These are phyloP conservation scores for Nibea coibor DNA, from an alignment of 2,113 vertebrate genomes.

Conservation along the genomic window DNA sequence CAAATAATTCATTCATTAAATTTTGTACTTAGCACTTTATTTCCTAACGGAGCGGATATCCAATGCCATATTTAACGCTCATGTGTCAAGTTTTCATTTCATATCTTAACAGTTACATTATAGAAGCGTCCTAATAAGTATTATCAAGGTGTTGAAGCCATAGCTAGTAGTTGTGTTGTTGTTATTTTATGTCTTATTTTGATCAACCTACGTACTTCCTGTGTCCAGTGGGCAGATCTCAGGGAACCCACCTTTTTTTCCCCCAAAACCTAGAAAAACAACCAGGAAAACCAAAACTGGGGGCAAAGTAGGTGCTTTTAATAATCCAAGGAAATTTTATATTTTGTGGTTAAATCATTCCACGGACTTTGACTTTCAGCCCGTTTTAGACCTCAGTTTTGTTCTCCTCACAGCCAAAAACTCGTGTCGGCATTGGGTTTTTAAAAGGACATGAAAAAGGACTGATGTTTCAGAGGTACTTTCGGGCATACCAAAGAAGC, in stretches of 20 bases:
- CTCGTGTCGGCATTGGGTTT: neutral
- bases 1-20: constrained; percentile 59
- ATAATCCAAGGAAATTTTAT: constrained; percentile 6
- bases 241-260: constrained; percentile 75
- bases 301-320: constrained; percentile 20
- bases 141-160: constrained; percentile 67
- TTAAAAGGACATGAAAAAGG: constrained; percentile 2
- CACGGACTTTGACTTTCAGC: constrained; percentile 4
- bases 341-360: constrained; percentile 16
- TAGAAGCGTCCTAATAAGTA: constrained; percentile 55
- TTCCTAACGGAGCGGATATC: constrained; percentile 74
- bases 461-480: neutral
- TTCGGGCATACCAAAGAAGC: neutral
- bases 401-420: neutral
- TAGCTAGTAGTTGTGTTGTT: constrained; percentile 30
- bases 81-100: constrained; percentile 45
- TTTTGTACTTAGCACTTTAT: constrained; percentile 87
- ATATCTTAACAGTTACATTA: constrained; percentile 61
- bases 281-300: constrained; percentile 45
- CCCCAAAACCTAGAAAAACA: constrained; percentile 30
- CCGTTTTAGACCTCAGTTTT: neutral
- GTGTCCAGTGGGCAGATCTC: constrained; percentile 82
- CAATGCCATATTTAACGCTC: constrained; percentile 74
- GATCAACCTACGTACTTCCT: constrained; percentile 53
- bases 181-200: constrained; percentile 31